Percentiles rank a stretch among this genome's conserved stretches.
phyloP scores from a whole-genome alignment of 2,113 vertebrate species.

The Okapia johnstoni region DNA sequence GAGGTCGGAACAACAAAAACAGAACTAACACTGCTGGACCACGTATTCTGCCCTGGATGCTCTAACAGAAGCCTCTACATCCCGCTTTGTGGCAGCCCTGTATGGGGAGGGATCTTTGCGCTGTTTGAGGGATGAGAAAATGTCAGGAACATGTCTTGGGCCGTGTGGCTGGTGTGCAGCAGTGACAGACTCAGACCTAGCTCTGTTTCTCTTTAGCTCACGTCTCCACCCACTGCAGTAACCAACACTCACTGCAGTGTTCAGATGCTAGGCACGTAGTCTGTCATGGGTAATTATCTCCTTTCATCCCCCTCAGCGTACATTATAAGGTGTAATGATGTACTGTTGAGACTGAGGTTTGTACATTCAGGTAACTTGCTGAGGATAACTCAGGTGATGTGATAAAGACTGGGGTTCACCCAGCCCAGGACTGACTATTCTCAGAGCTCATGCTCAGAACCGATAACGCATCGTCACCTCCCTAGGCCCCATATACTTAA shows the following conservation, averaged over 20 bases:
- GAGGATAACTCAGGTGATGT: not conserved
- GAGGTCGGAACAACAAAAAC: not conserved
- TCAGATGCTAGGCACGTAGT: not conserved
- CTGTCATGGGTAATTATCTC: accelerated
- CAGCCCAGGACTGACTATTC: not conserved
- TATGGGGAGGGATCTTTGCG: not conserved
- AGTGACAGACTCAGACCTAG: accelerated
- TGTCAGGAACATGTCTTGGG: not conserved
- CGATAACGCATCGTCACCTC: accelerated
- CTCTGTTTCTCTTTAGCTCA: too few relatives aligned
- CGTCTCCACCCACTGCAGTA: not conserved
- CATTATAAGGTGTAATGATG: not conserved
- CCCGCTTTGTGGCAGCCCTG: not conserved
- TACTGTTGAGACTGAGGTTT: not conserved
- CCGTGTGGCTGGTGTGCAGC: accelerated
- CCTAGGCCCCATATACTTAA: accelerated
- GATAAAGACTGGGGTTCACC: not conserved
- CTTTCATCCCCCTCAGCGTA: too few relatives aligned
- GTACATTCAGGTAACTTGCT: not conserved
- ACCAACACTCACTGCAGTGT: accelerated
- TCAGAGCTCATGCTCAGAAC: not conserved
- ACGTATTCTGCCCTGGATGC: not conserved
- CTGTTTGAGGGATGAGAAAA: not conserved
- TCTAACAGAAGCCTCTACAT: accelerated
- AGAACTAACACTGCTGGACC: not conserved